Evolutionary conservation across 2,888 invertebrate species (phyloP), one percentile per base, ranked within the genome.

Genomic region (Eupithecia tripunctaria): DNA sequence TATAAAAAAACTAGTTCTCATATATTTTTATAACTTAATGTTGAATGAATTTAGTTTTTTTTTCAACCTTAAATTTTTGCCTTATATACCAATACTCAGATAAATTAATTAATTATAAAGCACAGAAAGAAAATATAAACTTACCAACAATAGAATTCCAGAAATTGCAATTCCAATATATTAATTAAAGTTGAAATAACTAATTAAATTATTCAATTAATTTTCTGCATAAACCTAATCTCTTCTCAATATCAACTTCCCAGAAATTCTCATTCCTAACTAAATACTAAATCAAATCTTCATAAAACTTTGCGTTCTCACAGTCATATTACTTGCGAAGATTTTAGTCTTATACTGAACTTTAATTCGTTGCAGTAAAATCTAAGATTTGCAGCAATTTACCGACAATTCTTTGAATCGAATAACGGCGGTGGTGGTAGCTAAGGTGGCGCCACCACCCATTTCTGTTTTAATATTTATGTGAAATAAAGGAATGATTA

Each of bases 401-500:
- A 6, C 2, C 51, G 69, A 18, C 3, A 71, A 67, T 75, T 75
- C 77, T 63, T 25, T 43, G 76, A 79, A 79, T 63, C 51, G n/a
- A 14, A 5, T 25, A 14, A 56, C 12, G 56, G 25, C 21, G 14
- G 2, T 14, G 12, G 1, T 25, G 14, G 21, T 12, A 56, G 21
- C n/a, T 25, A 25, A 56, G 25, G 12, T 56, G 12, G 56, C 14
- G 56, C 56, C 21, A 21, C 56, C 5, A 56, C 56, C n/a, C 25
- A 25, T 14, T 47, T n/a, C 8, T 47, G 2, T 18, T 18, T 0
- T 47, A 7, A 18, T n/a, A 38, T 38, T 14, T 47, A 2, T 8
- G 43, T 47, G 18, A 47, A n/a, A 47, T n/a, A 47, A 47, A 47
- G n/a, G n/a, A 47, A 47, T 47, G 7, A 47, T n/a, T n/a, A 41